phyloP scores from a whole-genome alignment of 2,113 vertebrate species.

The Gobius niger region DNA sequence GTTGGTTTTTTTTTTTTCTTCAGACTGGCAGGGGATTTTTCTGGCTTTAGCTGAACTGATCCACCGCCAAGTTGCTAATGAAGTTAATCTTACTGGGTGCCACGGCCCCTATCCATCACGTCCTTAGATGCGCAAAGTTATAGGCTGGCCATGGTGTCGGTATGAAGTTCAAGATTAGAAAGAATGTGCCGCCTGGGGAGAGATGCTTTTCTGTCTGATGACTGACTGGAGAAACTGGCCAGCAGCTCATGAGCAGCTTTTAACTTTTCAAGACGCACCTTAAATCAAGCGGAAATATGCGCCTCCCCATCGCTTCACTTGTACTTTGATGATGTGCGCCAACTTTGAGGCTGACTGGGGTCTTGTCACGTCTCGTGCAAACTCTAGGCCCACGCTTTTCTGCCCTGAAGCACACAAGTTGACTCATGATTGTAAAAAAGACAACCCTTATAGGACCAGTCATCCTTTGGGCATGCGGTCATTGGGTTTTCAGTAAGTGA shows the following conservation, averaged over 20 bases:
- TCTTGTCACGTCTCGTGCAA: not conserved
- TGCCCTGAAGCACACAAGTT: not conserved
- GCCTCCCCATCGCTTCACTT: not conserved
- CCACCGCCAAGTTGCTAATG: constrained; percentile 56
- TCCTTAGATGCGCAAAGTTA: constrained; percentile 31
- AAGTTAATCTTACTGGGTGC: constrained; percentile 61
- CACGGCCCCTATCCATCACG: constrained; percentile 24
- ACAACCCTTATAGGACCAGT: constrained; percentile 17
- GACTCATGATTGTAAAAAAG: not conserved
- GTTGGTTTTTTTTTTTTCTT: not conserved
- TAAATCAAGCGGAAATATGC: not conserved
- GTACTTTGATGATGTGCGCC: not conserved
- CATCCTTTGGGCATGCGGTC: constrained; percentile 49
- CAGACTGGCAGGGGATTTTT: constrained; percentile 31
- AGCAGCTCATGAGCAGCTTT: not conserved
- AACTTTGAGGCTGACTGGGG: not conserved
- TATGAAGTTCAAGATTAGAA: not conserved
- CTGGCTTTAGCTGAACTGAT: constrained; percentile 60
- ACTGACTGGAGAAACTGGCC: not conserved
- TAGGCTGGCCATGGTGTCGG: constrained; percentile 19
- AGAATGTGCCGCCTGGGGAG: not conserved
- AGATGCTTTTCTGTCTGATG: not conserved
- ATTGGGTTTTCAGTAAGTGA: constrained; percentile 53
- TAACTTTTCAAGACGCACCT: constrained; percentile 39
- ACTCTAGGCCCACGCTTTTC: not conserved